phyloP scores from a whole-genome alignment of 2,797 vertebrate species.

The Meda fulgida region DNA sequence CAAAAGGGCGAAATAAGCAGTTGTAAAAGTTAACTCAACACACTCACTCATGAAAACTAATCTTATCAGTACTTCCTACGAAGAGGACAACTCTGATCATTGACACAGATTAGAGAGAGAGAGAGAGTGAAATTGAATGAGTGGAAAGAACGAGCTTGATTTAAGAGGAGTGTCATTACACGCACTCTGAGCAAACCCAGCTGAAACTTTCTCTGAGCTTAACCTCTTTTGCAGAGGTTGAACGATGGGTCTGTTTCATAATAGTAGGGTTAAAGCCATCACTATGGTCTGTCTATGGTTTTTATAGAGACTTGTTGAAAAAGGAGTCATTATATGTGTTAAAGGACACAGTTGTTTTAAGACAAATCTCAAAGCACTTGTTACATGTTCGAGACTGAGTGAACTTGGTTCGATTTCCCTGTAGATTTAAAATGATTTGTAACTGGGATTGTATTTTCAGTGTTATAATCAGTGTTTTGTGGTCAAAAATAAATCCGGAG shows the following conservation, averaged over 20 bases:
- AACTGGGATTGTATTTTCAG: background rate
- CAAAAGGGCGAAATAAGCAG: background rate
- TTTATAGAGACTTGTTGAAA: conserved; percentile 37
- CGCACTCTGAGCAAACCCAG: background rate
- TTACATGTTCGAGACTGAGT: background rate
- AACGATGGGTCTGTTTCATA: conserved; percentile 10
- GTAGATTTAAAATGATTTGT: conserved; percentile 1
- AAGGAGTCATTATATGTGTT: conserved; percentile 24
- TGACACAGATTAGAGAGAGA: background rate
- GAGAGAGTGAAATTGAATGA: background rate
- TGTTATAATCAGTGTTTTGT: background rate
- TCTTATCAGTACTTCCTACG: conserved; percentile 6
- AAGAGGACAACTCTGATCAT: background rate
- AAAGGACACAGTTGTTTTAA: background rate
- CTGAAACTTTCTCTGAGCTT: conserved; percentile 23
- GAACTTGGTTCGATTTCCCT: background rate
- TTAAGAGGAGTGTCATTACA: background rate
- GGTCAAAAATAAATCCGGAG: background rate
- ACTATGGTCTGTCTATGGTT: conserved; percentile 33
- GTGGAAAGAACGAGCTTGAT: conserved; percentile 10
- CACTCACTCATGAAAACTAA: background rate
- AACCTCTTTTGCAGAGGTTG: conserved; percentile 25
- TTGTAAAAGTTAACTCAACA: background rate
- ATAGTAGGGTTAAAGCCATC: conserved; percentile 6
- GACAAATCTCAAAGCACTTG: conserved; percentile 5